phyloP scores from a whole-genome alignment of 92 coral and sea anemone genomes.

The Epizoanthus fatuus region DNA sequence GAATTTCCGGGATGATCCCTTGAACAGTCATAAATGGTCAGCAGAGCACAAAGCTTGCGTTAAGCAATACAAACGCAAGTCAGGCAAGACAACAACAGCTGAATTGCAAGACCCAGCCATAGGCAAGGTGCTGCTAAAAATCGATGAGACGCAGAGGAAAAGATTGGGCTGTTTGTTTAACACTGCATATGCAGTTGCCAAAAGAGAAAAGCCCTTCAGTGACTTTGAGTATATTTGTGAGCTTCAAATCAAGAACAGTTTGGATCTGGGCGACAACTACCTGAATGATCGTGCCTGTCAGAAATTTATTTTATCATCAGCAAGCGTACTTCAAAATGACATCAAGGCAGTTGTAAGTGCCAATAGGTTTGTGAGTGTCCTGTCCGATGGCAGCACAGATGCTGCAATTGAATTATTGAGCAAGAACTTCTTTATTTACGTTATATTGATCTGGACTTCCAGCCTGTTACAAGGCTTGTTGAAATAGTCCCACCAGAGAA shows the following conservation, averaged over 20 bases:
- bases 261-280: constrained; percentile 16
- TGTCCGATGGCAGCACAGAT: constrained; percentile 25
- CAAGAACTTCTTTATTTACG: not conserved
- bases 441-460: not conserved
- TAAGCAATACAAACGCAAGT: no score
- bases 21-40: no score
- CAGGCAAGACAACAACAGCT: not conserved
- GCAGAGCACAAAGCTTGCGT: no score
- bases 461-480: constrained; percentile 9
- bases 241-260: constrained; percentile 18
- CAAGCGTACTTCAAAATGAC: not conserved
- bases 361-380: constrained; percentile 5
- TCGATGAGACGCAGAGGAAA: constrained; percentile 32
- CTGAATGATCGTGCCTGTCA: not conserved
- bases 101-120: constrained; percentile 33
- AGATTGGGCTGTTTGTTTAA: constrained; percentile 29
- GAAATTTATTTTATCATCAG: not conserved
- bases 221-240: constrained; percentile 58
- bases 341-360: not conserved
- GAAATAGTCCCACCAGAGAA: not conserved
- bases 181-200: constrained; percentile 48
- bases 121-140: constrained; percentile 35
- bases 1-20: no score
- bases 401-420: not conserved
- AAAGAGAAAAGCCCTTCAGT: constrained; percentile 50